Evolutionary conservation across 53 echinoderm and acorn worm genomes (phyloP).

Genomic region (Pentamera pediparva): DNA sequence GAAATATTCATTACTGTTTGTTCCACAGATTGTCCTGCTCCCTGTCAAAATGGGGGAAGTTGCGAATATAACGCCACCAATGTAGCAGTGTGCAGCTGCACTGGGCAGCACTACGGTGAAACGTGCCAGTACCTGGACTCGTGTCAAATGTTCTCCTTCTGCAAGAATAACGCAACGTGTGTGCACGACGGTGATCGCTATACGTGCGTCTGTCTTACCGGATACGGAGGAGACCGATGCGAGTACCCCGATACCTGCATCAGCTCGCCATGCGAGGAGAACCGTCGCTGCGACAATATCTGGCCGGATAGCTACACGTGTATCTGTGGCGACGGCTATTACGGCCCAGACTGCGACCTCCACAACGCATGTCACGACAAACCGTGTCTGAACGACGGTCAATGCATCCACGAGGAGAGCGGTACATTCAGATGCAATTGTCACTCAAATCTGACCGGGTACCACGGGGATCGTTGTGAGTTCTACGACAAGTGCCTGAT

Average conservation of each 20-base stretch:
- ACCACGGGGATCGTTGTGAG: conserved; percentile 56
- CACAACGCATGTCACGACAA: conserved; percentile 50
- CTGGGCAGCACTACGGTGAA: conserved; percentile 41
- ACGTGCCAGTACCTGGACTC: conserved; percentile 49
- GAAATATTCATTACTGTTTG: no score
- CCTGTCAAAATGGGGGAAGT: conserved; percentile 49
- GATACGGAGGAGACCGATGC: conserved; percentile 50
- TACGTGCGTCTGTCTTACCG: conserved; percentile 47
- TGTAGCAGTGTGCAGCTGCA: conserved; percentile 36
- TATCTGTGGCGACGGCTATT: conserved; percentile 50
- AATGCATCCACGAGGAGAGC: conserved; percentile 29
- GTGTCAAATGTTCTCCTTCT: conserved; percentile 34
- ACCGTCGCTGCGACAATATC: conserved; percentile 43
- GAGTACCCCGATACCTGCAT: conserved; percentile 47
- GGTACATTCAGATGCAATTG: conserved; percentile 49
- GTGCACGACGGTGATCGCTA: conserved; percentile 4
- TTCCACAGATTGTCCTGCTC: conserved; percentile 36
- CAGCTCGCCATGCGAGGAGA: conserved; percentile 41
- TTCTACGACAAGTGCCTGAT: conserved; percentile 37
- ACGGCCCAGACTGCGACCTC: conserved; percentile 42
- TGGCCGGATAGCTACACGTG: conserved; percentile 48
- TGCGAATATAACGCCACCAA: conserved; percentile 6
- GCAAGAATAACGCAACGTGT: conserved; percentile 62
- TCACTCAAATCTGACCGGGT: conserved; percentile 50
- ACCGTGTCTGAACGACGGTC: conserved; percentile 62